Evolutionary conservation across 2,797 vertebrate species (phyloP), one percentile per base, ranked within the genome.

Genomic region (Danio tinwini): DNA sequence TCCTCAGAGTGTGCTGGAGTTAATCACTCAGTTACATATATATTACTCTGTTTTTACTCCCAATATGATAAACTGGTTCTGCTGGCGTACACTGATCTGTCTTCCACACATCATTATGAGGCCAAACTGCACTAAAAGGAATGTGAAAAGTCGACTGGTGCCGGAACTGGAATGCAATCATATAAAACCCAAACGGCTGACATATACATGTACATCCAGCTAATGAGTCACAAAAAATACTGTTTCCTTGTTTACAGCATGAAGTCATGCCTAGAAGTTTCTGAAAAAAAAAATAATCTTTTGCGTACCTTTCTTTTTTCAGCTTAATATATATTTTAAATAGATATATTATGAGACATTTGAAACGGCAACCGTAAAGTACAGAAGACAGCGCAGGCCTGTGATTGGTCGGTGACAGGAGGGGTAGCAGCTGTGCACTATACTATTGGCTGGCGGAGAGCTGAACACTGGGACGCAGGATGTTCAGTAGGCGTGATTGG

Each of bases 401-500:
- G 90, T 90, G 91, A 92, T 86, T 90, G 84, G 91, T 91, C 86
- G 87, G 88, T 82, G 88, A 88, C 86, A 82, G 82, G 87, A 88
- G 75, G 90, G 88, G 74, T 90, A 91, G 91, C 61, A 88, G 93
- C 91, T 90, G 83, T 90, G 92, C 87, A 91, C 90, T 92, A 91
- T 91, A 92, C 86, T 88, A 88, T 88, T 87, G 90, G 87, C 84
- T 85, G 88, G 89, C 88, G 71, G 86, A 85, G 86, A 80, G 77
- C 82, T 86, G 88, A 91, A 89, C 14, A 90, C 69, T 2, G 61
- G 82, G 56, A 37, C n/a, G 44, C 72, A 29, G 78, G 77, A 76
- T 85, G 90, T 91, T 97, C 93, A 99, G 90, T 99, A 99, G 71
- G 97, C 95, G 0, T 99, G 97, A 86, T 98, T 95, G 53, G 96